These are phyloP conservation scores for Yponomeuta evonymella DNA, from an alignment of 2,888 invertebrate genomes.

Conservation along the genomic window DNA sequence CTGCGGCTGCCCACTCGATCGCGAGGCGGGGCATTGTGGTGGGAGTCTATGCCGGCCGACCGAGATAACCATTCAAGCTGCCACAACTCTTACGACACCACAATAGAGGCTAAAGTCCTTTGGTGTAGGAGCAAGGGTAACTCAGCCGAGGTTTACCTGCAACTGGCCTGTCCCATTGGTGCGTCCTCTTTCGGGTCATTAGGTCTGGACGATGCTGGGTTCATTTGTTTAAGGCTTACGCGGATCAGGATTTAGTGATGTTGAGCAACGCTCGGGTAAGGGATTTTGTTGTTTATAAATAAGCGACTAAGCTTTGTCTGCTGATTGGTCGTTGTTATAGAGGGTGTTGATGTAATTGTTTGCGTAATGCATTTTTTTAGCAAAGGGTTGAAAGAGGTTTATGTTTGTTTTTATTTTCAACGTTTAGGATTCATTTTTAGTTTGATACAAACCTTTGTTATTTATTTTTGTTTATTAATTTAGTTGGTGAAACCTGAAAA, in stretches of 20 bases:
- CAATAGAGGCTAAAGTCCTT: not conserved
- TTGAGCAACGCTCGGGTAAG: constrained; percentile 7
- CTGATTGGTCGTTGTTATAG: not conserved
- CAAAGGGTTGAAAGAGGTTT: not conserved
- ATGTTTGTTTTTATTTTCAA: not conserved
- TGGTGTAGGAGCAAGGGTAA: not conserved
- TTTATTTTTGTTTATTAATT: too few species aligned
- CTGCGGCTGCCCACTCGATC: constrained; percentile 31
- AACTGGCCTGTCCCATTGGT: constrained; percentile 59
- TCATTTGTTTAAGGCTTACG: constrained; percentile 14
- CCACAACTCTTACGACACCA: not conserved
- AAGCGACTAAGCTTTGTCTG: not conserved
- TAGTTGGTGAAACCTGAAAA: too few species aligned
- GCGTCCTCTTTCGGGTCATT: constrained; percentile 55
- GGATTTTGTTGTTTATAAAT: constrained; percentile 1
- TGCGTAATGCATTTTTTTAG: not conserved
- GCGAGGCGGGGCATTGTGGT: constrained; percentile 63
- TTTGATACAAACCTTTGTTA: too few species aligned
- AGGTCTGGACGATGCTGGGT: constrained; percentile 32
- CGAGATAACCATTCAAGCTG: not conserved
- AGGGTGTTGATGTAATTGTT: not conserved
- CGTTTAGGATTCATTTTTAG: not conserved
- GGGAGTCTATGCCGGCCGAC: constrained; percentile 35
- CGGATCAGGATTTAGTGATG: constrained; percentile 13
- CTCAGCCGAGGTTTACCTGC: constrained; percentile 42